These are phyloP conservation scores for Chymomyza procnemis DNA, from an alignment of 2,888 invertebrate genomes.

Conservation along the genomic window DNA sequence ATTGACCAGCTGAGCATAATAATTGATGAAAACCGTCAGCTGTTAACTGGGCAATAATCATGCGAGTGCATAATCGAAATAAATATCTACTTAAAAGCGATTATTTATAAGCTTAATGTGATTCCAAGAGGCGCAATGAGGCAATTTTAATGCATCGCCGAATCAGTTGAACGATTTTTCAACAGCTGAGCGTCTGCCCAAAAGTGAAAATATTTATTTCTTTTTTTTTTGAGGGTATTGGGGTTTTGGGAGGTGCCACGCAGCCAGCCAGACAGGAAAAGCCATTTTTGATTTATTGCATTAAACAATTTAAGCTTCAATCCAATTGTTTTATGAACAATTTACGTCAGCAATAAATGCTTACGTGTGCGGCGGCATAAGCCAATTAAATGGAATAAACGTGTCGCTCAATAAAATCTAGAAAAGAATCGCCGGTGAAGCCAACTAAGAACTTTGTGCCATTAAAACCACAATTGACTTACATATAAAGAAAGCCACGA, in stretches of 20 bases:
- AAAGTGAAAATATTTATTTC: neutral
- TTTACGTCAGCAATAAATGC: constrained; percentile 6
- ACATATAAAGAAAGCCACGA: neutral
- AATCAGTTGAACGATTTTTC: constrained; percentile 26
- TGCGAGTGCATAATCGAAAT: neutral
- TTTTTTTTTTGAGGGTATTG: too few species aligned
- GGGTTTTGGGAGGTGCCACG: too few species aligned
- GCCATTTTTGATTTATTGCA: constrained; percentile 34
- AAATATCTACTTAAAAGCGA: neutral
- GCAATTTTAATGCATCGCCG: constrained; percentile 46
- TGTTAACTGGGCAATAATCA: neutral
- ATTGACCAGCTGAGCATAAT: constrained; percentile 6
- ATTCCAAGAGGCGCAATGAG: constrained; percentile 26
- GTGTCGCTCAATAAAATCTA: constrained; percentile 45
- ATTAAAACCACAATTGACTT: neutral
- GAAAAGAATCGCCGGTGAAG: constrained; percentile 15
- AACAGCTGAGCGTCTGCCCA: neutral
- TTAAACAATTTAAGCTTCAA: constrained; percentile 20
- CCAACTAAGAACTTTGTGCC: constrained; percentile 41
- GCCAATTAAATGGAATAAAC: constrained; percentile 28
- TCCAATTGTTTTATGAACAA: constrained; percentile 25
- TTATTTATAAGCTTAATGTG: neutral
- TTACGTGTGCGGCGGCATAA: constrained; percentile 52
- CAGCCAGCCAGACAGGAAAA: constrained; percentile 55
- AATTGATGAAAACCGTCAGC: neutral